A percentile compares a stretch with the other conserved stretches of the same genome.
Evolutionary conservation across 2,888 invertebrate species (phyloP).

Genomic region (Macaria notata): DNA sequence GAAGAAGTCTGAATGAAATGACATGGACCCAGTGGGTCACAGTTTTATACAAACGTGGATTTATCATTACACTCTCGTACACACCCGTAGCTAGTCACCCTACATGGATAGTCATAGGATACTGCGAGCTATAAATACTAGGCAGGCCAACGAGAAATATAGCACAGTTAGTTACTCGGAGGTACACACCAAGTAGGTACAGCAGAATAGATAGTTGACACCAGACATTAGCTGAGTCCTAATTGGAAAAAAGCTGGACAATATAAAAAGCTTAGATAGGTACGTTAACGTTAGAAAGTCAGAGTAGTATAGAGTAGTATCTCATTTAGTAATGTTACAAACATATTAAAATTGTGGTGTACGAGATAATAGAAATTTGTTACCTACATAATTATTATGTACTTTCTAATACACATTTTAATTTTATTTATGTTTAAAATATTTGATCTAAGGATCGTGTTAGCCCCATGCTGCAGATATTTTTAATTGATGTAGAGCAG

Average conservation of each 20-base stretch:
- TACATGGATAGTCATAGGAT: not conserved
- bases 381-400: no score
- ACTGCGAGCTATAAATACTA: no score
- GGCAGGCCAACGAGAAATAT: not conserved
- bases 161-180: not conserved
- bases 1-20: constrained; percentile 70
- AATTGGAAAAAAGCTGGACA: not conserved
- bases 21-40: constrained; percentile 54
- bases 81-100: constrained; percentile 17
- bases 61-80: constrained; percentile 57
- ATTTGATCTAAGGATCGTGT: no score
- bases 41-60: constrained; percentile 55
- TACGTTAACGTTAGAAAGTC: not conserved
- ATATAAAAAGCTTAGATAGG: not conserved
- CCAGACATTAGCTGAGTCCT: no score
- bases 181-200: not conserved
- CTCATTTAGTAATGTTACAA: no score
- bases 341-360: no score
- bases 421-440: no score
- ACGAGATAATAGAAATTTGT: no score
- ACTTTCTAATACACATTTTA: no score
- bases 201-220: not conserved
- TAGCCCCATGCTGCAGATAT: no score
- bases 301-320: no score
- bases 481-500: no score